Percentiles rank a stretch among this genome's conserved stretches.
Conservation (phyloP, 2,888 invertebrate genomes). For the Lomographa bimaculata region DNA sequence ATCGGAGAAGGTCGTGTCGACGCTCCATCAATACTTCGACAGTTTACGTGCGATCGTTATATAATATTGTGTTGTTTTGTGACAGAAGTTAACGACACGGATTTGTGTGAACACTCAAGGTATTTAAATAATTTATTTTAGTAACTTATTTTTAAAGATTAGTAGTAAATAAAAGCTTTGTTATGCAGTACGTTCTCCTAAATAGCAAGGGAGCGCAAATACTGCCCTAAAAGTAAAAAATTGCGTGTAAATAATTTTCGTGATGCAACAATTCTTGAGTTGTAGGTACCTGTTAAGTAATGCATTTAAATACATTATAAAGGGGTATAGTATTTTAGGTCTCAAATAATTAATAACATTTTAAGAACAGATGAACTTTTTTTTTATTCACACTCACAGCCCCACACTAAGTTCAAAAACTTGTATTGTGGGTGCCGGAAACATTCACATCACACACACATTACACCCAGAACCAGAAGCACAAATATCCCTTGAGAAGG, state of each 20-base stretch:
- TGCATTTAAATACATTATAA: conserved; percentile 38
- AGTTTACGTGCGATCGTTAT: conserved; percentile 70
- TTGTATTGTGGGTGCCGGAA: too few relatives aligned
- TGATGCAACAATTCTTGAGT: conserved; percentile 28
- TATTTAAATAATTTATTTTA: conserved; percentile 24
- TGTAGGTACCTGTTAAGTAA: conserved; percentile 25
- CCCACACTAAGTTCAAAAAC: too few relatives aligned
- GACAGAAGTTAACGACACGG: conserved; percentile 34
- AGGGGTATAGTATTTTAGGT: too few relatives aligned
- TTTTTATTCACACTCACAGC: too few relatives aligned
- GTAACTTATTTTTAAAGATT: background rate
- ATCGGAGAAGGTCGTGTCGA: conserved; percentile 48
- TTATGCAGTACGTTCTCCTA: conserved; percentile 20
- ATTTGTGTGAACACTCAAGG: conserved; percentile 26
- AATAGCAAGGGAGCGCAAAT: too few relatives aligned
- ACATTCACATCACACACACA: too few relatives aligned
- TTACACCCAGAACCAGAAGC: too few relatives aligned
- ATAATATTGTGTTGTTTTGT: conserved; percentile 76
- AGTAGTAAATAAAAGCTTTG: conserved; percentile 21
- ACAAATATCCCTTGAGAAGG: too few relatives aligned
- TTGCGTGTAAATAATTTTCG: conserved; percentile 32
- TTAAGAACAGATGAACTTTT: too few relatives aligned
- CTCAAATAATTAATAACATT: too few relatives aligned
- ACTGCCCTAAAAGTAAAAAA: conserved; percentile 35
- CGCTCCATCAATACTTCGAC: conserved; percentile 45